Conservation (phyloP, 2,797 vertebrate species). For the Tadarida brasiliensis region DNA sequence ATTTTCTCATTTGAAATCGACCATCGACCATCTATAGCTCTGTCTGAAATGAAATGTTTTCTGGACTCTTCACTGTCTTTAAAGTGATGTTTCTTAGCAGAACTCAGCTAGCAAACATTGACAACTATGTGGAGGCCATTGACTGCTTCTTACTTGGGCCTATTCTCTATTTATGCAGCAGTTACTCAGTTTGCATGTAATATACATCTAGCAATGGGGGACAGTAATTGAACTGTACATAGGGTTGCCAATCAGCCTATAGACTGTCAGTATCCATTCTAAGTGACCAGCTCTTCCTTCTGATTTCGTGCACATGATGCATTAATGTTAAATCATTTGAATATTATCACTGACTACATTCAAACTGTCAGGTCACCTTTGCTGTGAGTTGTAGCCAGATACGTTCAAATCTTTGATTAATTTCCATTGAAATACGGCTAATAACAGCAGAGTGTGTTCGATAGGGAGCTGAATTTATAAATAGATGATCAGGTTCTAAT, state of each 20-base stretch:
- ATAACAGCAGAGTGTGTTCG: not conserved
- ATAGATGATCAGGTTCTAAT: not conserved
- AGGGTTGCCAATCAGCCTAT: not conserved
- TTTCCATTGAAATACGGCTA: not conserved
- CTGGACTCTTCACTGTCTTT: not conserved
- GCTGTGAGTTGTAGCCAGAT: not conserved
- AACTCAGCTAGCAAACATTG: not conserved
- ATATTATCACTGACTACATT: not conserved
- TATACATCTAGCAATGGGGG: not conserved
- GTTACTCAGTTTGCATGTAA: not conserved
- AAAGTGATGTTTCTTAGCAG: not conserved
- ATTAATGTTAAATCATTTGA: not conserved
- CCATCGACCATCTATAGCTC: not conserved
- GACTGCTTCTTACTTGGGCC: not conserved
- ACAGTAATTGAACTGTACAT: not conserved
- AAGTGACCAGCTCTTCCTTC: not conserved
- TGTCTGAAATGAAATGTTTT: slow-evolving; percentile 7
- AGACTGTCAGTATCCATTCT: not conserved
- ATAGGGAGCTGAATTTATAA: not conserved
- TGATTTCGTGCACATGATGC: not conserved
- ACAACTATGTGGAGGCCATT: not conserved
- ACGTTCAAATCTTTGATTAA: not conserved
- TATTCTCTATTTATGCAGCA: not conserved
- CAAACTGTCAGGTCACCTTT: not conserved
- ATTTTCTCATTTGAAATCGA: slow-evolving; percentile 30